Percentiles rank a stretch among this genome's conserved stretches.
phyloP scores from a whole-genome alignment of 2,797 vertebrate species.

The Falco columbarius region DNA sequence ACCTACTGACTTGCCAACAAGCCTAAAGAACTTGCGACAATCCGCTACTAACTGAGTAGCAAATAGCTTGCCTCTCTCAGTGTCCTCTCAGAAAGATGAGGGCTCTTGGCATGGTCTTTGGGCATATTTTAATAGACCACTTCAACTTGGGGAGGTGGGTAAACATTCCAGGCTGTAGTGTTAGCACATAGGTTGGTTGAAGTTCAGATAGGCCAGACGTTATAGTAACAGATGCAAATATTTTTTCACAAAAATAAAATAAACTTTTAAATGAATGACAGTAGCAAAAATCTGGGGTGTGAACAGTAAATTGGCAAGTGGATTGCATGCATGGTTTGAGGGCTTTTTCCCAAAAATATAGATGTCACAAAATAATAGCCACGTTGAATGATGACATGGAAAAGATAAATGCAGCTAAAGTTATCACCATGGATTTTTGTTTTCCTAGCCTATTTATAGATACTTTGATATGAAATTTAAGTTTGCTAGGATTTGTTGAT shows the following conservation, averaged over 20 bases:
- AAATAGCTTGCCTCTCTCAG: not conserved
- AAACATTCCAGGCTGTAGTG: not conserved
- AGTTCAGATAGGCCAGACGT: not conserved
- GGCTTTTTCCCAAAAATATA: not conserved
- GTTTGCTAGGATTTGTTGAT: not conserved
- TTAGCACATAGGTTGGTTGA: not conserved
- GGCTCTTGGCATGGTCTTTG: not conserved
- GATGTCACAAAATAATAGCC: not conserved
- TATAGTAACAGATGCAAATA: not conserved
- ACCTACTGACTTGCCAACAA: not conserved
- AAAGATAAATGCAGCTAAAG: not conserved
- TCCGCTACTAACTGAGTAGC: not conserved
- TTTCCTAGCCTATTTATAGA: not conserved
- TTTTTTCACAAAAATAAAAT: not conserved
- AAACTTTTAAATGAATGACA: not conserved
- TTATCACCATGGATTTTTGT: not conserved
- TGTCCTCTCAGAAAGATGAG: not conserved
- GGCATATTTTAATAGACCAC: not conserved
- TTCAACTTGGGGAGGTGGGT: not conserved
- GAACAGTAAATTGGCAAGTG: not conserved
- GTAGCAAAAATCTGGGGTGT: not conserved
- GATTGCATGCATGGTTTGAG: not conserved
- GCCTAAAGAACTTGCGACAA: not conserved
- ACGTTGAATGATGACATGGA: accelerated
- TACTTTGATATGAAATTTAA: not conserved